Base-by-base conservation (phyloP, 2,797 vertebrate genomes). In the Agapornis canus region DNA sequence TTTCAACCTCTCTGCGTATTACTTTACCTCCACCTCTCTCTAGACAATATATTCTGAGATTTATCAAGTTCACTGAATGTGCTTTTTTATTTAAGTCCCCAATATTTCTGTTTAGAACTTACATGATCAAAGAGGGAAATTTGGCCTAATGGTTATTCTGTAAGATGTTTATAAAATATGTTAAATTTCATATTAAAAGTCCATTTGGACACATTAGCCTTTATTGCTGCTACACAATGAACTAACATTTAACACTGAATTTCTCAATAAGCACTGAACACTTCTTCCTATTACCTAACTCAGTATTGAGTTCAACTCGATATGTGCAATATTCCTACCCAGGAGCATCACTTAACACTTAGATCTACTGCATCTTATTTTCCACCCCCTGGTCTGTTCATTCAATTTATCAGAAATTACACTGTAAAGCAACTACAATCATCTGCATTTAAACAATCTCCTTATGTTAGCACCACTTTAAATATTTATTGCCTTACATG, bases 401-500 rank as follows among this genome's bases (percentile, higher is more conserved):
- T 63, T 88, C 54, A 66, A 75, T 82, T 85, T 54, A 73, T 70
- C 48, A 92, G 48, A 77, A 75, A 70, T 84, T 84, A 73, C 29
- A 26, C 48, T 32, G 21, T 52, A 86, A 92, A 85, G 69, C 43
- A 81, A 23, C 43, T 56, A n/a, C 51, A 82, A 63, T 56, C 40
- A 82, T 68, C 54, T 75, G 68, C 40, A 3, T 54, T 82, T 91
- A 92, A 90, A 72, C n/a, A 26, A 35, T 47, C 39, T 77, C 51
- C 79, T 85, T 69, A 37, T 42, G 86, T 85, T 32, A 61, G 64
- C 59, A 69, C 37, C 61, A 40, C 59, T 59, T 94, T 56, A 96
- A 96, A 94, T 94, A 95, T 90, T 93, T 94, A 92, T 86, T 81
- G 49, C 18, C 21, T 69, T 59, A 42, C 45, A 29, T 61, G 21